Percentiles rank a stretch among this genome's conserved stretches.
Evolutionary conservation across 2,888 invertebrate species (phyloP).

Genomic region (Melinopterus prodromus): DNA sequence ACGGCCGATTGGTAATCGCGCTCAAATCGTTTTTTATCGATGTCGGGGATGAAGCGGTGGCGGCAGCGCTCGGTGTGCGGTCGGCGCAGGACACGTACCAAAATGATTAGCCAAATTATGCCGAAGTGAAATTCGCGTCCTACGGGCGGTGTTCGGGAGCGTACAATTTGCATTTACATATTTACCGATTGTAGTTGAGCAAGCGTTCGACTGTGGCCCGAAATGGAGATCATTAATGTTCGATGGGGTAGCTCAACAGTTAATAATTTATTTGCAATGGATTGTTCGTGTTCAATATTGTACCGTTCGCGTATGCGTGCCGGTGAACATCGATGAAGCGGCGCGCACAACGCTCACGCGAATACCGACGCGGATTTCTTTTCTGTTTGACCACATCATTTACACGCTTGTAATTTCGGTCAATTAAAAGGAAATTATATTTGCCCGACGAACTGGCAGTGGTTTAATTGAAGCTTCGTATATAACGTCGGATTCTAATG

Average conservation of each 20-base stretch:
- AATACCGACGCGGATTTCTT: not conserved
- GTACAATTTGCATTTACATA: slow-evolving; percentile 17
- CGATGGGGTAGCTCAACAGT: slow-evolving; percentile 26
- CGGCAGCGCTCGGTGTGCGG: not conserved
- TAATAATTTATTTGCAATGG: slow-evolving; percentile 24
- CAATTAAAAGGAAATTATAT: not conserved
- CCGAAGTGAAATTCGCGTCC: slow-evolving; percentile 16
- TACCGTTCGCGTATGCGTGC: not conserved
- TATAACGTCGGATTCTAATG: too few species aligned
- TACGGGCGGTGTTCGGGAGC: not conserved
- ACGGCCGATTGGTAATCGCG: not conserved
- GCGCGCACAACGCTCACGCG: not conserved
- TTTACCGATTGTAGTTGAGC: slow-evolving; percentile 16
- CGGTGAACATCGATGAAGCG: not conserved
- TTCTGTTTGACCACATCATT: not conserved
- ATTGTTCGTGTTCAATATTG: slow-evolving; percentile 26
- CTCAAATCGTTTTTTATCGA: not conserved
- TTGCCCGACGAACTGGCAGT: not conserved
- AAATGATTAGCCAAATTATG: slow-evolving; percentile 17
- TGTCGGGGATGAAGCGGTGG: not conserved
- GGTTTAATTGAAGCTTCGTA: not conserved
- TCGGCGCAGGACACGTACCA: not conserved
- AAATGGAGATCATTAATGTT: slow-evolving; percentile 23
- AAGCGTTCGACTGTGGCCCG: not conserved
- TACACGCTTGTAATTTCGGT: not conserved